These are phyloP conservation scores for Grantiella picta DNA, from an alignment of 2,113 vertebrate species.

Conservation along the genomic window DNA sequence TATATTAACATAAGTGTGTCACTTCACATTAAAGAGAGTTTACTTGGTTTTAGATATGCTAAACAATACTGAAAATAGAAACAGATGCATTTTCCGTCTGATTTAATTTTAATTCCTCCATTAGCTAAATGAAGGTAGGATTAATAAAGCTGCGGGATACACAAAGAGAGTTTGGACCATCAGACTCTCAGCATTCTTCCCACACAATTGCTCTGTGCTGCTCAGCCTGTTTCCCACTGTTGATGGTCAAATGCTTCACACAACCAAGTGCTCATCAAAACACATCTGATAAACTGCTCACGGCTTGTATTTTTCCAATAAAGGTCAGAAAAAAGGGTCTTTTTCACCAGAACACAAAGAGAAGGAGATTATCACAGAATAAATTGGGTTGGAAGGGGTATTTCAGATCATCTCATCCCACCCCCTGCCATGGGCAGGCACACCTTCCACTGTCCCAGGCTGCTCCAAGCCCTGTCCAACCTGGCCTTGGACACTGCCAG, in stretches of 20 bases:
- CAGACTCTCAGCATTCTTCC: background rate
- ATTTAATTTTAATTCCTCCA: background rate
- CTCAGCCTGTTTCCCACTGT: background rate
- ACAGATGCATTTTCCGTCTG: background rate
- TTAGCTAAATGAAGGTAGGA: background rate
- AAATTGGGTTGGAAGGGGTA: background rate
- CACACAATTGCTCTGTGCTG: background rate
- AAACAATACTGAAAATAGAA: background rate
- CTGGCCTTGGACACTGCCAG: background rate
- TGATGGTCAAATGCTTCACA: background rate
- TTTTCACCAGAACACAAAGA: background rate
- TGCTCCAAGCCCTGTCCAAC: background rate
- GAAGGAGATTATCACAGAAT: background rate
- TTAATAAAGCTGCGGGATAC: background rate
- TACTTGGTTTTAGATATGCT: background rate
- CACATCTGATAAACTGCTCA: background rate
- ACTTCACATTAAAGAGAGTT: background rate
- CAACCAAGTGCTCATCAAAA: background rate
- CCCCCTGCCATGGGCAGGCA: background rate
- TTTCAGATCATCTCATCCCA: background rate
- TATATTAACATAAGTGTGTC: background rate
- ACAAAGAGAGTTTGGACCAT: background rate
- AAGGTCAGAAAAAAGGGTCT: background rate
- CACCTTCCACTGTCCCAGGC: background rate
- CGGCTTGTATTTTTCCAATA: background rate